Evolutionary conservation across 1,140 invertebrate species (phyloP).

Genomic region (Carposina sasakii): DNA sequence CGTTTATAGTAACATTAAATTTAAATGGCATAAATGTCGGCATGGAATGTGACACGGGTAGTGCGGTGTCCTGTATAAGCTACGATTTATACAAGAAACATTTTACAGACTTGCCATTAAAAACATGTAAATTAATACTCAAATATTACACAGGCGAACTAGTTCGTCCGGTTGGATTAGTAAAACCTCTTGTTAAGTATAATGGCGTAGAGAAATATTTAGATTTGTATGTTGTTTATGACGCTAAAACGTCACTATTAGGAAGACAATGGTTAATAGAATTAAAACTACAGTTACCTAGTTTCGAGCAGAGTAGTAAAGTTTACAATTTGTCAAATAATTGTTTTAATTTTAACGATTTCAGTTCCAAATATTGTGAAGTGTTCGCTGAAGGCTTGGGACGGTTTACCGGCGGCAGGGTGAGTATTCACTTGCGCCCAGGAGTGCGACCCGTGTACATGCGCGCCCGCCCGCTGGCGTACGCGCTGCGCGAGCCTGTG

Average conservation of each 20-base stretch:
- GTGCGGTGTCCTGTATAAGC: slow-evolving; percentile 1
- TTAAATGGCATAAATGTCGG: background rate
- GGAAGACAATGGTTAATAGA: slow-evolving; percentile 2
- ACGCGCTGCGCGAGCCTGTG: background rate
- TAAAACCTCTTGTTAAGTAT: background rate
- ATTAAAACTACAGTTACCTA: background rate
- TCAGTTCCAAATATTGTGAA: slow-evolving; percentile 7
- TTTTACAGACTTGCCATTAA: background rate
- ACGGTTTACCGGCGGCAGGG: slow-evolving; percentile 5
- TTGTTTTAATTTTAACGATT: background rate
- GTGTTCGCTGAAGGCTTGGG: slow-evolving; percentile 11
- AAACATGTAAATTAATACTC: background rate
- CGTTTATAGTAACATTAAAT: background rate
- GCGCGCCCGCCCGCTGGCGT: slow-evolving; percentile 1
- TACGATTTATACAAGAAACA: background rate
- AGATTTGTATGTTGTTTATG: slow-evolving; percentile 1
- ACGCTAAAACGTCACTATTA: slow-evolving; percentile 1
- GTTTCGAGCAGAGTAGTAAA: background rate
- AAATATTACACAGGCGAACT: slow-evolving; percentile 2
- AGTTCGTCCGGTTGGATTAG: background rate
- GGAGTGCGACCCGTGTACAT: slow-evolving; percentile 1
- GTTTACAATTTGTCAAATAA: background rate
- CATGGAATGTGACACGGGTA: slow-evolving; percentile 8
- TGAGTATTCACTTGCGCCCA: background rate
- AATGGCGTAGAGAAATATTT: background rate